Base-by-base conservation (phyloP, 2,888 invertebrate genomes). In the Mellilla xanthometata region DNA sequence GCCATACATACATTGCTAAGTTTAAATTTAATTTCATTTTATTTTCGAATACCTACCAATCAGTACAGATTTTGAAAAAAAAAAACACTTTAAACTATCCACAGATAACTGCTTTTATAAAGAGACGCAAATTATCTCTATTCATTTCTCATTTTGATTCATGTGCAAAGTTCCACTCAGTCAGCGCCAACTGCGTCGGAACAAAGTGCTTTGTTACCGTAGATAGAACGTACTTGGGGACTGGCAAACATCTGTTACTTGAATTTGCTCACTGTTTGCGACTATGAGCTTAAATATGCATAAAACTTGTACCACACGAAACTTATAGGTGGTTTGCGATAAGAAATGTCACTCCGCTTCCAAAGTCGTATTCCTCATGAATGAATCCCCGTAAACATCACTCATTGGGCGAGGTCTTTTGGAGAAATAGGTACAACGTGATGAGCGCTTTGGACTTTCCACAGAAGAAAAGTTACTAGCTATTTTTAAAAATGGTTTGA, bases 141-240 rank as follows among this genome's bases (percentile, higher is more conserved):
- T 10, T 28, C 5, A 32, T 40, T 26, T 40, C 22, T 39, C 39
- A 28, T 39, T 15, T 7, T 27, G 31, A 43, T 43, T 43, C 12
- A 43, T 27, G 31, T 11, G 9, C 11, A 23, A 32, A 43, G 43
- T 49, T 39, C 12, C 19, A 38, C 35, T 36, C 9, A 7, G 45
- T 35, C 45, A 38, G 12, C 22, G 30, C 48, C 54, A 43, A 31
- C 43, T 42, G 50, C 7, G 26, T 27, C 28, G 11, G 42, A 33
- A 48, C 40, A 45, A 44, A 34, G 28, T 38, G 31, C 32, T 46
- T 50, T 42, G 49, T 49, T 43, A 19, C n/a, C 10, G 7, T 1
- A 22, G 12, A 5, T 2, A 10, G 23, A 1, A 31, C 36, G 29
- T 23, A 15, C 29, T 36, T 26, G 29, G 12, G 19, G 29, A 7